Percentiles rank a stretch among this genome's conserved stretches.
phyloP scores from a whole-genome alignment of 2,797 vertebrate species.

The Galago senegalensis region DNA sequence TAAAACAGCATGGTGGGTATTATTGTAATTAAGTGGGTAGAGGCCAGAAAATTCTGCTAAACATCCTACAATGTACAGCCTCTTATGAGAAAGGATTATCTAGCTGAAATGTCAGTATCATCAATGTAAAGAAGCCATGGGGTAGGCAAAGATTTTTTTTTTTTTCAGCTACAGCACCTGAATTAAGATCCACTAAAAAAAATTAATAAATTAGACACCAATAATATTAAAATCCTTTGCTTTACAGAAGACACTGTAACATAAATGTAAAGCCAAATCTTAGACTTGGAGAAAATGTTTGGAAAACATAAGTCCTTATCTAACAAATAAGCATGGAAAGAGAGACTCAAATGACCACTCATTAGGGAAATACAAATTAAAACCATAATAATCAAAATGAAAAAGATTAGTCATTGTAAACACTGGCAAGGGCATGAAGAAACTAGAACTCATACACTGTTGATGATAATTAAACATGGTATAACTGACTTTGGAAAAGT shows the following conservation, averaged over 20 bases:
- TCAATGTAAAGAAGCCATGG: neutral
- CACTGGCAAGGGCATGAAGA: neutral
- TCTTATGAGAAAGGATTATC: neutral
- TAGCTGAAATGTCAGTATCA: neutral
- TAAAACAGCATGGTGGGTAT: neutral
- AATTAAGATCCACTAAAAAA: neutral
- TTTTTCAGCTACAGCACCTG: neutral
- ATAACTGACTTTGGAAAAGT: neutral
- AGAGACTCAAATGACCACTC: neutral
- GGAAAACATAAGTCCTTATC: neutral
- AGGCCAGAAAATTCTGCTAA: neutral
- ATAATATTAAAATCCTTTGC: neutral
- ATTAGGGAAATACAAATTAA: neutral
- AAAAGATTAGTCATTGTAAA: neutral
- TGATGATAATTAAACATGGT: neutral
- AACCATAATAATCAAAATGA: slow-evolving; percentile 15
- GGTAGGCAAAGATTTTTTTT: neutral
- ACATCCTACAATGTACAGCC: neutral
- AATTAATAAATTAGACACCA: neutral
- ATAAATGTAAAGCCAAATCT: neutral
- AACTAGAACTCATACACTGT: neutral
- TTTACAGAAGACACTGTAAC: neutral
- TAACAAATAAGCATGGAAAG: neutral
- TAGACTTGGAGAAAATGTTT: neutral
- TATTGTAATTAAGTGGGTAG: neutral